phyloP scores from a whole-genome alignment of 2,888 invertebrate species.

The Salticus scenicus region DNA sequence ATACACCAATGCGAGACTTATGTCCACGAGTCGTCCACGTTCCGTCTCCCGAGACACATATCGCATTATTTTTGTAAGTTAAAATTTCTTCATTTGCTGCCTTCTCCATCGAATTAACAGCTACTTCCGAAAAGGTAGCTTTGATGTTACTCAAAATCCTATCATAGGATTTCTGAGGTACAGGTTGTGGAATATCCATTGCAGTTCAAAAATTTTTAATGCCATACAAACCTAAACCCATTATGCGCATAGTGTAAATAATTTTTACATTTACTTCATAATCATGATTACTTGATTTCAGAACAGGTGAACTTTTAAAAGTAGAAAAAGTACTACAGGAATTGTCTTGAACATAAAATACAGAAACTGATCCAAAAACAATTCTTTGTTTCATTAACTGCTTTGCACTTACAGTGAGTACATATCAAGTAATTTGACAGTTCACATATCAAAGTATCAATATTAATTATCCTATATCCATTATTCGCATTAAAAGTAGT shows the following conservation, averaged over 20 bases:
- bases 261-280: neutral
- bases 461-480: neutral
- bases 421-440: neutral
- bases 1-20: slow-evolving; percentile 25
- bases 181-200: neutral
- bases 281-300: slow-evolving; percentile 1
- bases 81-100: slow-evolving; percentile 14
- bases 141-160: neutral
- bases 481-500: neutral
- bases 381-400: neutral
- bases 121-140: neutral
- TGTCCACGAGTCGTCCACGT: slow-evolving; percentile 39
- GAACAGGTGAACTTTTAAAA: slow-evolving; percentile 6
- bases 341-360: neutral
- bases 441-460: slow-evolving; percentile 10
- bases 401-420: neutral
- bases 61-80: neutral
- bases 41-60: slow-evolving; percentile 26
- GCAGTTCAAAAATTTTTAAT: neutral
- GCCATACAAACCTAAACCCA: neutral
- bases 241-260: neutral
- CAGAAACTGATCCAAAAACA: slow-evolving; percentile 7
- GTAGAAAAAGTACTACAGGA: neutral
- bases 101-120: slow-evolving; percentile 4
- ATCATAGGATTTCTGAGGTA: neutral